Base-by-base conservation (phyloP, 2,797 vertebrate genomes). In the Platyrinchus mystaceus region DNA sequence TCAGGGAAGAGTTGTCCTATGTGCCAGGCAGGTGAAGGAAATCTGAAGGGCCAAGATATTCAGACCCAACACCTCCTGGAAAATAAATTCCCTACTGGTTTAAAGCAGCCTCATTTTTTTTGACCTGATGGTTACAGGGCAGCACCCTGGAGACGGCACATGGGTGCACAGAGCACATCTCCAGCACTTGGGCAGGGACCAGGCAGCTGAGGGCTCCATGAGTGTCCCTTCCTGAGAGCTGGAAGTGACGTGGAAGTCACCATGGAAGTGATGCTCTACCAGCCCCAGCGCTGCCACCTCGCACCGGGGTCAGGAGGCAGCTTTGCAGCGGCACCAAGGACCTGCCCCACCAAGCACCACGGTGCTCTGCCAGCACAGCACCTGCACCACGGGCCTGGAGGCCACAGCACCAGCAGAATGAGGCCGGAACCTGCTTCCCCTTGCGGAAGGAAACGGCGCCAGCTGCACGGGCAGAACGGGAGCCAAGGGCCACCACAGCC, bases 51-150 rank as follows among this genome's bases (percentile, higher is more conserved):
- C 23, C 53, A 58, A 77, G 69, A 71, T 52, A 70, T 1, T 81
- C 62, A 74, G 44, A 64, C 10, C 32, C 0, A 5, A 16, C 34
- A 44, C 14, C 41, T 73, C 59, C 56, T 14, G 58, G 50, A 73
- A 71, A 75, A 76, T 55, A 64, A 93, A 85, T 28, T 75, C 34
- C 41, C 41, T 32, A 5, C 2, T 16, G 50, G 28, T 50, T 87
- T 77, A 87, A 41, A 73, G 47, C 36, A 32, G 66, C 14, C 37
- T 74, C 8, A 0, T 36, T 36, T 49, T 41, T 41, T 37, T 13
- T 15, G n/a, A 60, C 73, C 64, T 0, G 0, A 34, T 0, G 0
- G 41, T 49, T 5, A 9, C 52, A 55, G 19, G 66, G 28, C 23
- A 32, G 41, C 34, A 12, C 23, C 5, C 0, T n/a, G 60, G 59